Percentiles rank a stretch among this genome's conserved stretches.
phyloP scores from a whole-genome alignment of 92 coral and sea anemone genomes.

The Ricordea florida region DNA sequence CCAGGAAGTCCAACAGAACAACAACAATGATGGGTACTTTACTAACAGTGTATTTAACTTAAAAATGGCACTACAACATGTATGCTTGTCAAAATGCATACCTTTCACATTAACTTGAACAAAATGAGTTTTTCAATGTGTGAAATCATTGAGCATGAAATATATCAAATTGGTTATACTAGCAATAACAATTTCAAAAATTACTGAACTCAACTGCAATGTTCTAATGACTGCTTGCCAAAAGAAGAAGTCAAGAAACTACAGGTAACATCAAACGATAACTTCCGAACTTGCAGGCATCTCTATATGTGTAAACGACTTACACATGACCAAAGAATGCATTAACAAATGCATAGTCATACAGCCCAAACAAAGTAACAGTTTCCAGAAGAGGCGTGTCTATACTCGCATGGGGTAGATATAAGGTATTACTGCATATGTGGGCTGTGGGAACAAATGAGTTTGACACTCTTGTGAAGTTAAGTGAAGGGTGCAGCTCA shows the following conservation, averaged over 20 bases:
- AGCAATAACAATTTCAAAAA: too few relatives aligned
- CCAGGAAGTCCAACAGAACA: slow-evolving; percentile 1
- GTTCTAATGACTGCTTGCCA: too few relatives aligned
- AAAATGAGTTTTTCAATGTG: not conserved
- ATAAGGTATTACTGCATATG: slow-evolving; percentile 22
- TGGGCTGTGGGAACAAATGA: slow-evolving; percentile 31
- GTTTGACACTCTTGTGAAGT: slow-evolving; percentile 21
- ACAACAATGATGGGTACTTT: slow-evolving; percentile 8
- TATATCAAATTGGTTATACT: too few relatives aligned
- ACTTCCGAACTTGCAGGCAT: not conserved
- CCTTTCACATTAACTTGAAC: not conserved
- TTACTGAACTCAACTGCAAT: too few relatives aligned
- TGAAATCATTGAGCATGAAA: too few relatives aligned
- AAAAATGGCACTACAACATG: not conserved
- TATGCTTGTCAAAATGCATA: not conserved
- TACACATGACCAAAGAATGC: slow-evolving; percentile 25
- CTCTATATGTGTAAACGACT: not conserved
- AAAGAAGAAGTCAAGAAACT: too few relatives aligned
- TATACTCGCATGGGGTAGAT: slow-evolving; percentile 4
- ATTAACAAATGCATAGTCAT: slow-evolving; percentile 44
- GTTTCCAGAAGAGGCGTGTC: not conserved
- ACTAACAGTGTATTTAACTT: slow-evolving; percentile 19
- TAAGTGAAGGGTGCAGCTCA: slow-evolving; percentile 12
- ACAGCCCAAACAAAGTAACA: not conserved
- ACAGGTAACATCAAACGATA: not conserved